Percentiles rank a stretch among this genome's conserved stretches.
These are phyloP conservation scores for Cephalotes varians DNA, from an alignment of 2,888 invertebrate genomes.

Conservation along the genomic window DNA sequence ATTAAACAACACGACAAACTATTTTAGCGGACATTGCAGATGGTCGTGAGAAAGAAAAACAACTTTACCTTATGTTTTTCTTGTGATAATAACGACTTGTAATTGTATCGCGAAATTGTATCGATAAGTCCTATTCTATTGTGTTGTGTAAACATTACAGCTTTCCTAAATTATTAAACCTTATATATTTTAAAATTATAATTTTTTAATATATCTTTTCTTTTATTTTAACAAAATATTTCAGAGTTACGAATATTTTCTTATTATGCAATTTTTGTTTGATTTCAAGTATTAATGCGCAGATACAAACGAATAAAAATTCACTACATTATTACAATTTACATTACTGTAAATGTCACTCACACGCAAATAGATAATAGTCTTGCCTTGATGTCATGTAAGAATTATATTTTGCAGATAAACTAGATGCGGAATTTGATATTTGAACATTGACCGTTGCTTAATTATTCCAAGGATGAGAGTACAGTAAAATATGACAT, in stretches of 20 bases:
- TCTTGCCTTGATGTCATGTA: not conserved
- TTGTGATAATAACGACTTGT: not conserved
- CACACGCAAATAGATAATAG: not conserved
- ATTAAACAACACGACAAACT: not conserved
- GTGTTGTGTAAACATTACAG: not conserved
- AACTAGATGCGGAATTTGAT: not conserved
- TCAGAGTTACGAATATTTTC: not conserved
- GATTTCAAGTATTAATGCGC: not conserved
- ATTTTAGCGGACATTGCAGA: not conserved
- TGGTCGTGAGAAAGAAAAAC: not conserved
- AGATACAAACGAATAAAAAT: not conserved
- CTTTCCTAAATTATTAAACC: not conserved
- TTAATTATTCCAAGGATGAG: conserved; percentile 53
- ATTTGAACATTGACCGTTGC: not conserved
- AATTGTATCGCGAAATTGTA: not conserved
- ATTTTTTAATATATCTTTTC: not conserved
- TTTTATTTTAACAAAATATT: not conserved
- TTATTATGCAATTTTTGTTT: not conserved
- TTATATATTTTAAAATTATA: not conserved
- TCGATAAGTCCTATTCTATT: not conserved
- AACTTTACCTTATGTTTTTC: not conserved
- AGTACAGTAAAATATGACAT: conserved; percentile 63
- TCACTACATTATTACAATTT: not conserved
- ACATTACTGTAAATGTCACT: not conserved
- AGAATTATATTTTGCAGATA: not conserved